Conservation (phyloP, 2,797 vertebrate genomes). For the Crocodylus rhombifer region DNA sequence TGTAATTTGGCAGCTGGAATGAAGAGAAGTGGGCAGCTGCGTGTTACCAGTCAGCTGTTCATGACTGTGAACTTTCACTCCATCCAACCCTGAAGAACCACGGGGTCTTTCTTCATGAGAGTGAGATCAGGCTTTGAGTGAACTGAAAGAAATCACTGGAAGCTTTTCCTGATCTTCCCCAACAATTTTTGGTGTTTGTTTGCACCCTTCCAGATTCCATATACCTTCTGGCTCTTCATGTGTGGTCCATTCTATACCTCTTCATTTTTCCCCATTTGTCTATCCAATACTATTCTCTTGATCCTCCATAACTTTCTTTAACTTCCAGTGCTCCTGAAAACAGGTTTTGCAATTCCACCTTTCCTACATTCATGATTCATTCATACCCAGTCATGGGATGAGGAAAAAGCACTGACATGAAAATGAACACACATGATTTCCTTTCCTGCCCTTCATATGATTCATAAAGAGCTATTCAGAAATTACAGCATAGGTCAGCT, state of each 20-base stretch:
- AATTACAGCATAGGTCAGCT: background rate
- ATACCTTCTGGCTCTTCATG: background rate
- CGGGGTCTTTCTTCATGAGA: background rate
- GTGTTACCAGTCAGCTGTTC: background rate
- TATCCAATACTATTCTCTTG: background rate
- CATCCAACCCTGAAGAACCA: background rate
- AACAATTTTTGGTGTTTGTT: background rate
- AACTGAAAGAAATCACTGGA: background rate
- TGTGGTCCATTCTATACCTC: background rate
- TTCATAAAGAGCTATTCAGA: constrained; percentile 11
- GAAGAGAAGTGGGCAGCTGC: background rate
- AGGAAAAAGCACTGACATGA: background rate
- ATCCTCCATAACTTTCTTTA: background rate
- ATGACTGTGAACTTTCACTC: background rate
- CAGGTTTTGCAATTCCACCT: background rate
- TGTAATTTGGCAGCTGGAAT: background rate
- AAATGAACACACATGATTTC: background rate
- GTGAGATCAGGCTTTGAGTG: too few relatives aligned
- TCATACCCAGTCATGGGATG: background rate
- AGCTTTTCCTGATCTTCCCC: background rate
- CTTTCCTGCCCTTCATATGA: constrained; percentile 14
- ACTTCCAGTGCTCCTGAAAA: background rate
- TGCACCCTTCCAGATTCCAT: background rate
- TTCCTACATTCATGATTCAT: background rate
- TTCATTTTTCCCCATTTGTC: background rate